A percentile compares a stretch with the other conserved stretches of the same genome.
Evolutionary conservation across 2,113 vertebrate genomes (phyloP).

Genomic region (Eretmochelys imbricata): DNA sequence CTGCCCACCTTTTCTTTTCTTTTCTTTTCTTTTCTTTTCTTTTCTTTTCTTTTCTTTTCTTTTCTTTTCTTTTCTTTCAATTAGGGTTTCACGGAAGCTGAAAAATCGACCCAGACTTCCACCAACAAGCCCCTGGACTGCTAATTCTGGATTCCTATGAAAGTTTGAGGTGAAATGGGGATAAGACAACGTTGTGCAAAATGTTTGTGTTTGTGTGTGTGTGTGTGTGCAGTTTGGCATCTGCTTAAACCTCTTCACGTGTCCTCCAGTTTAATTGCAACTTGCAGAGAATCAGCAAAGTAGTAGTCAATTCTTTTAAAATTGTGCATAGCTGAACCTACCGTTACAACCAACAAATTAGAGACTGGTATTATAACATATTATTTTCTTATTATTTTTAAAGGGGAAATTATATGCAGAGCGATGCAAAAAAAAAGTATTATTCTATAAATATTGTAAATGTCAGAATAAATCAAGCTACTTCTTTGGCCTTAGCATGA

Average conservation of each 20-base stretch:
- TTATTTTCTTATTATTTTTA: slow-evolving; percentile 43
- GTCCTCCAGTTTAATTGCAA: neutral
- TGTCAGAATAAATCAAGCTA: neutral
- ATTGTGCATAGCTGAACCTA: slow-evolving; percentile 56
- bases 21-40: neutral
- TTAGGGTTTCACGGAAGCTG: neutral
- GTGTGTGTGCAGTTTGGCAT: neutral
- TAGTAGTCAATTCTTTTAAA: slow-evolving; percentile 20
- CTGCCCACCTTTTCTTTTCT: neutral
- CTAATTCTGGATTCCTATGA: neutral
- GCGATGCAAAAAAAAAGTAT: neutral
- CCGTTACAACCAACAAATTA: slow-evolving; percentile 45
- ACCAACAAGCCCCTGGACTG: neutral
- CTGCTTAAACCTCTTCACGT: neutral
- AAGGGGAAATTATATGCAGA: neutral
- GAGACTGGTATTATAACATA: slow-evolving; percentile 63
- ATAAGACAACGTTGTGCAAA: neutral
- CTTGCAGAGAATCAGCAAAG: slow-evolving; percentile 19
- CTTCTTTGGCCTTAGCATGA: neutral
- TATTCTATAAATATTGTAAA: neutral
- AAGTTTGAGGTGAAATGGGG: slow-evolving; percentile 50
- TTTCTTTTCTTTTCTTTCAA: neutral
- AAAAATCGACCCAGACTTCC: neutral
- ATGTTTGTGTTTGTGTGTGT: neutral
- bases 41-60: neutral